A percentile compares a stretch with the other conserved stretches of the same genome.
phyloP scores from a whole-genome alignment of 2,113 vertebrate genomes.

The Burhinus oedicnemus region DNA sequence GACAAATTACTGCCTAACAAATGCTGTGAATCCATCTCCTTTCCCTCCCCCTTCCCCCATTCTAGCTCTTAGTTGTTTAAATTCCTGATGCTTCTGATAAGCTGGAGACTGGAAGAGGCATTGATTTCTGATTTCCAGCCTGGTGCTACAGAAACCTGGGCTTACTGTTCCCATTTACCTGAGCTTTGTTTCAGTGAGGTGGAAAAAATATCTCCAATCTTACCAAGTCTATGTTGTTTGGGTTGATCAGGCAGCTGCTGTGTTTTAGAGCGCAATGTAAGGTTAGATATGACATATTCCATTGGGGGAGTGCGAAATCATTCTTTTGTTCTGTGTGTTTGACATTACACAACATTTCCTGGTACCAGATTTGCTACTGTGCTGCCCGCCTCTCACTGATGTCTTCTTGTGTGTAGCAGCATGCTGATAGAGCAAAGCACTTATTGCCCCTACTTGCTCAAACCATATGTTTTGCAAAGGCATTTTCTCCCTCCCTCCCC shows the following conservation, averaged over 20 bases:
- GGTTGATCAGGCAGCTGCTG: not conserved
- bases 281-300: not conserved
- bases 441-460: not conserved
- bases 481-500: not conserved
- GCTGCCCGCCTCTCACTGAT: constrained; percentile 30
- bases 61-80: not conserved
- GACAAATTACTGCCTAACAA: not conserved
- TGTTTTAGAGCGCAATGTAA: not conserved
- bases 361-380: constrained; percentile 18
- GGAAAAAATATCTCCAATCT: not conserved
- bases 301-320: not conserved
- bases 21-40: not conserved
- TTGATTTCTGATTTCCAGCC: not conserved
- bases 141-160: not conserved
- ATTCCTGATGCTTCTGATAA: not conserved
- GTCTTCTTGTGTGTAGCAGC: not conserved
- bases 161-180: not conserved
- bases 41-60: not conserved
- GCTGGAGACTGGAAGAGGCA: not conserved
- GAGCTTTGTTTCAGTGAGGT: not conserved
- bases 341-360: constrained; percentile 24
- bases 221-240: not conserved
- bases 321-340: constrained; percentile 39
- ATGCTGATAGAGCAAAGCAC: not conserved
- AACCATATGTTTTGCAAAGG: constrained; percentile 34